Percentiles rank a stretch among this genome's conserved stretches.
Conservation (phyloP, 2,797 vertebrate species). For the Gadopsis marmoratus region DNA sequence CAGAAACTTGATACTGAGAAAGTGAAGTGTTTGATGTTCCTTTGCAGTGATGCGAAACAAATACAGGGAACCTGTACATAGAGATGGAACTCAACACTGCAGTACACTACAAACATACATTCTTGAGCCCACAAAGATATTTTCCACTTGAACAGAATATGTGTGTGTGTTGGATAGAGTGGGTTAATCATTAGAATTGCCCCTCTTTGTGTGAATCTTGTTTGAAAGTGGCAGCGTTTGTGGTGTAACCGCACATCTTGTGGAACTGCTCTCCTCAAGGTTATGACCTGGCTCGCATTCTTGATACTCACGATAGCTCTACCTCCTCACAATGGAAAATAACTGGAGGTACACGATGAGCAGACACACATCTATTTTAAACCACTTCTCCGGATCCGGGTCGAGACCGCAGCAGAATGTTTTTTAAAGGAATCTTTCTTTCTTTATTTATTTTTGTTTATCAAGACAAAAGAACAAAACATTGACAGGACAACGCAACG, state of each 20-base stretch:
- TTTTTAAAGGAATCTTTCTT: background rate
- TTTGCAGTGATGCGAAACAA: conserved; percentile 54
- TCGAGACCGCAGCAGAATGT: background rate
- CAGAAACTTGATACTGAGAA: conserved; percentile 35
- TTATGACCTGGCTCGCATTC: conserved; percentile 35
- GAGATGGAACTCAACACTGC: conserved; percentile 39
- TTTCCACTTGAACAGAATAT: conserved; percentile 17
- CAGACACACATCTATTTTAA: background rate
- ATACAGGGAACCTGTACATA: conserved; percentile 47
- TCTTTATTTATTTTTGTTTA: too few relatives aligned
- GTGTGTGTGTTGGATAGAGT: conserved; percentile 15
- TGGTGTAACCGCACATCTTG: conserved; percentile 32
- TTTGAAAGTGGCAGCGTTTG: conserved; percentile 57
- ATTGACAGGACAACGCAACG: too few relatives aligned
- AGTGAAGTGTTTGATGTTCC: conserved; percentile 71
- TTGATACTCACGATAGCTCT: conserved; percentile 2
- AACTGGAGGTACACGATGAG: conserved; percentile 30
- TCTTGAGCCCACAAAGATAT: conserved; percentile 35
- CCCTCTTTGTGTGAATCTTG: conserved; percentile 56
- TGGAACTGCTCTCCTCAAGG: conserved; percentile 29
- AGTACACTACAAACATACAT: conserved; percentile 54
- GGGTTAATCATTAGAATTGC: conserved; percentile 69
- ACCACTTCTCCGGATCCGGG: background rate
- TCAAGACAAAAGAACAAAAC: too few relatives aligned
- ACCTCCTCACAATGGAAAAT: conserved; percentile 44